Conservation (phyloP, 2,888 invertebrate genomes). For the Ptychoptera contaminata region DNA sequence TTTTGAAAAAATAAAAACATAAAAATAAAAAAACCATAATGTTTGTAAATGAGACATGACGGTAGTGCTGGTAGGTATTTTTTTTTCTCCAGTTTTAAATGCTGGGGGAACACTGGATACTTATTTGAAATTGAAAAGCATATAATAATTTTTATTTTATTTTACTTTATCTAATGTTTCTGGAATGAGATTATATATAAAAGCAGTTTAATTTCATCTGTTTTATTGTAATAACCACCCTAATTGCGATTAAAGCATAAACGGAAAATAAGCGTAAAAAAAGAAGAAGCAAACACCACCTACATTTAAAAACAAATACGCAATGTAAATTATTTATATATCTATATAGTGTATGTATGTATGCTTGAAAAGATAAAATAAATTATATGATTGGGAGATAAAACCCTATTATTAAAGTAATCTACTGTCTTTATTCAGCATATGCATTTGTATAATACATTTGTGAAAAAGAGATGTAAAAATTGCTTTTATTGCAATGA, state of each 20-base stretch:
- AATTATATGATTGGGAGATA: slow-evolving; percentile 28
- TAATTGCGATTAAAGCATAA: too few relatives aligned
- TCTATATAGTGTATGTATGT: background rate
- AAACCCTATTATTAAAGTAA: slow-evolving; percentile 31
- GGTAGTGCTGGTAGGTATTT: background rate
- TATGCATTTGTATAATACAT: slow-evolving; percentile 9
- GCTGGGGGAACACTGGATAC: background rate
- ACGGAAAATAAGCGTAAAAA: too few relatives aligned
- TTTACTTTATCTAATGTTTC: background rate
- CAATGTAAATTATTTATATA: background rate
- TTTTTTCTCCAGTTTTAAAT: background rate
- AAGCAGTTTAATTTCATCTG: background rate
- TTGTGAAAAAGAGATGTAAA: slow-evolving; percentile 24
- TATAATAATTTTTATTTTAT: background rate
- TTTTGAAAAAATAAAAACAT: background rate
- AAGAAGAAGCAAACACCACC: too few relatives aligned
- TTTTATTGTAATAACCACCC: background rate
- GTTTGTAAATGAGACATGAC: background rate
- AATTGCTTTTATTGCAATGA: slow-evolving; percentile 31
- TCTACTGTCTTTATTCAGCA: slow-evolving; percentile 21
- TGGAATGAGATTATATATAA: background rate
- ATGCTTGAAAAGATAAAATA: background rate
- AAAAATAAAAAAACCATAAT: background rate
- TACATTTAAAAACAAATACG: too few relatives aligned
- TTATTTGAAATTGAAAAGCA: too few relatives aligned